Conservation (phyloP, 2,113 vertebrate genomes). For the Spheniscus mendiculus region DNA sequence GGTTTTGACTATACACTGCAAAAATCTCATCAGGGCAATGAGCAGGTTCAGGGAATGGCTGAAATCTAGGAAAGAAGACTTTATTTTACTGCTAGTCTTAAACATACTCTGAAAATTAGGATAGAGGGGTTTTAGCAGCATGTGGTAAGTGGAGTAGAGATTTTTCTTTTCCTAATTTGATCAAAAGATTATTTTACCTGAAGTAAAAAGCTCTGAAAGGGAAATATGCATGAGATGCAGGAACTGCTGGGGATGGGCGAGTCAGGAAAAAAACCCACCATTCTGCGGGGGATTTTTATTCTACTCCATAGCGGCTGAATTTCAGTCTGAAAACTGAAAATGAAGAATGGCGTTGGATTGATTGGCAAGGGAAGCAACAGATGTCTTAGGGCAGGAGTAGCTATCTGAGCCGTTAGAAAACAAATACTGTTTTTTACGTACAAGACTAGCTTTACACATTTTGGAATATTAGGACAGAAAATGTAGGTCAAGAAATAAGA, state of each 20-base stretch:
- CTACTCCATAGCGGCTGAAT: background rate
- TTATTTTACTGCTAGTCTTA: background rate
- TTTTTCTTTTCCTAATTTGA: background rate
- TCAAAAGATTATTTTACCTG: background rate
- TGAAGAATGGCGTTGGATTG: background rate
- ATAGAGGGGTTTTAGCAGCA: background rate
- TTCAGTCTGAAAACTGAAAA: background rate
- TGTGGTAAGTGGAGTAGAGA: background rate
- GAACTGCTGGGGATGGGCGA: background rate
- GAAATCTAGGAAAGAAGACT: background rate
- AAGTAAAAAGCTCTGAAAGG: background rate
- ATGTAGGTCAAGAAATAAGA: background rate
- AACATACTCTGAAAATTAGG: background rate
- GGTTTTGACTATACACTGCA: background rate
- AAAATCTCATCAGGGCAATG: background rate
- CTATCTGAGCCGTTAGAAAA: background rate
- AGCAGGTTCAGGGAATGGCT: background rate
- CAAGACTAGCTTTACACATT: background rate
- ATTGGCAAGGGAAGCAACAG: background rate
- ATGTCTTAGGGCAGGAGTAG: background rate
- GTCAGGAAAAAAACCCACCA: background rate
- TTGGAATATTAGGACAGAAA: background rate
- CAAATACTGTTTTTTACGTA: background rate
- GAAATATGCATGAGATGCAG: background rate
- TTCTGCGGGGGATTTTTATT: background rate